Conservation (phyloP, 2,113 vertebrate genomes). For the Rhodinocichla rosea region DNA sequence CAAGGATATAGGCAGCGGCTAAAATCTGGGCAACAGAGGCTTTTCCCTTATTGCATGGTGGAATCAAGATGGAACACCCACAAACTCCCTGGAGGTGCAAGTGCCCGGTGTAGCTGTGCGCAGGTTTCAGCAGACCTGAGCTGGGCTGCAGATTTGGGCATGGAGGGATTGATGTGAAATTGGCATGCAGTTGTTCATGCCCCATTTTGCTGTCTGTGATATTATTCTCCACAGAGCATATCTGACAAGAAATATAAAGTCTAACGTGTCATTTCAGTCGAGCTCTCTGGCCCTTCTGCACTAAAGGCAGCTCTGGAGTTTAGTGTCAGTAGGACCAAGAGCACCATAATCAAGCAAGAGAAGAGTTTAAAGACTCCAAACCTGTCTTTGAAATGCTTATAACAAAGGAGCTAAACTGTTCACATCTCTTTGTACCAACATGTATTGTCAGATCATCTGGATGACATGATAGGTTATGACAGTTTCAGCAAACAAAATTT, state of each 20-base stretch:
- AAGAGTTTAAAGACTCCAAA: neutral
- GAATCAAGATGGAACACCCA: neutral
- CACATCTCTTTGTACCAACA: neutral
- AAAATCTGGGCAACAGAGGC: neutral
- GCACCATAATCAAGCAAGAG: neutral
- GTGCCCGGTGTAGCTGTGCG: accelerated
- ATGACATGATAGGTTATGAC: neutral
- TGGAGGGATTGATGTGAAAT: neutral
- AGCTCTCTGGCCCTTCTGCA: neutral
- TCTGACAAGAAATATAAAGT: neutral
- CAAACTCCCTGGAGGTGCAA: neutral
- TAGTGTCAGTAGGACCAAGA: neutral
- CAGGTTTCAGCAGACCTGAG: neutral
- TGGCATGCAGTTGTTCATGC: neutral
- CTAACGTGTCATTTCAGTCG: neutral
- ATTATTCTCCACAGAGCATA: neutral
- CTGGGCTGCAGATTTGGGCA: neutral
- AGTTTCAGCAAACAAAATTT: neutral
- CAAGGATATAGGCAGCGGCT: neutral
- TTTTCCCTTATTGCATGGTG: neutral
- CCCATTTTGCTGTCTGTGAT: neutral
- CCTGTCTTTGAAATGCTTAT: neutral
- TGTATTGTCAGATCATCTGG: neutral
- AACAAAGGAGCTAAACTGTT: neutral
- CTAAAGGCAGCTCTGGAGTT: neutral